These are phyloP conservation scores for Ellobius talpinus DNA, from an alignment of 2,113 vertebrate species.

Conservation along the genomic window DNA sequence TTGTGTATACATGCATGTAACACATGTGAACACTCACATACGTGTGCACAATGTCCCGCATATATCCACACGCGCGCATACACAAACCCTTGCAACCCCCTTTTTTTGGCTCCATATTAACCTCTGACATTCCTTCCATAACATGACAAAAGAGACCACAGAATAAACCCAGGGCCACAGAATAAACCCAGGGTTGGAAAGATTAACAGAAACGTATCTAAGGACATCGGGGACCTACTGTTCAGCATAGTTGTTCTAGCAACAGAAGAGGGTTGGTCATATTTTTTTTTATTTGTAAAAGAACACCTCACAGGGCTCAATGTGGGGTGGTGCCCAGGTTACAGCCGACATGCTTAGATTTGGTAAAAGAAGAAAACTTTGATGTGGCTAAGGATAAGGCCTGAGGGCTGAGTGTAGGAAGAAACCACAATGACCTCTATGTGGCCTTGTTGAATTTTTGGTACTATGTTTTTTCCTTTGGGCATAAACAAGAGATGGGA, in stretches of 20 bases:
- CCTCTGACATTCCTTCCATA: background rate
- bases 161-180: too few species aligned
- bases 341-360: constrained; percentile 96
- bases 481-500: background rate
- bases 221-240: constrained; percentile 86
- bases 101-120: background rate
- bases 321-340: constrained; percentile 92
- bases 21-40: background rate
- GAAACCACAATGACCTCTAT: background rate
- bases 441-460: background rate
- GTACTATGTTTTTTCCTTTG: background rate
- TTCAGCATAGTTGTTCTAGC: constrained; percentile 99
- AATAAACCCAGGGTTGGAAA: background rate
- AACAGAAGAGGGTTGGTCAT: constrained; percentile 96
- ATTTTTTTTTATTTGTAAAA: constrained; percentile 99
- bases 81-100: background rate
- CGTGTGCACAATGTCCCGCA: background rate
- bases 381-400: background rate
- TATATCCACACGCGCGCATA: background rate
- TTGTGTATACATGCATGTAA: background rate
- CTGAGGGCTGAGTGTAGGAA: background rate
- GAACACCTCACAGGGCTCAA: constrained; percentile 94
- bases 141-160: background rate
- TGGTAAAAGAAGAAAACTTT: constrained; percentile 39
- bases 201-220: background rate